Base-by-base conservation (phyloP, 1,140 invertebrate genomes). In the Anastatus disparis region DNA sequence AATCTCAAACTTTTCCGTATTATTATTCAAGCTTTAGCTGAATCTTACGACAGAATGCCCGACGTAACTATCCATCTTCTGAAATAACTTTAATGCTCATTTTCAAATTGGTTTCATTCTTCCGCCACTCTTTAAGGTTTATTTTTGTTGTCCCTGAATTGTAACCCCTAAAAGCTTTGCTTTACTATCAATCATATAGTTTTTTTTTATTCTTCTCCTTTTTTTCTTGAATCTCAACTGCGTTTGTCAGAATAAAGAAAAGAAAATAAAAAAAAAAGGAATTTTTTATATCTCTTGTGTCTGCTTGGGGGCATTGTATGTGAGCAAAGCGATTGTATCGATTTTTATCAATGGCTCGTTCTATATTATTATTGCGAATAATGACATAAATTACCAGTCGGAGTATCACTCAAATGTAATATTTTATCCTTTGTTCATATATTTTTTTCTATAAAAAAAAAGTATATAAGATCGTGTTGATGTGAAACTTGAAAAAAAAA, bases 161-260 rank as follows among this genome's bases (percentile, higher is more conserved):
- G n/a, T n/a, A n/a, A n/a, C 40, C 46, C 42, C 65, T 52, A 63
- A 72, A 72, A 63, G 56, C 42, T n/a, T 52, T 35, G 58, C 24
- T n/a, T n/a, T n/a, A 73, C 42, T 42, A 73, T 73, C 44, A 73
- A 69, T 73, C 61, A 69, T 73, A 48, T 17, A 31, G n/a, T n/a
- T n/a, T n/a, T n/a, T n/a, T n/a, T n/a, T n/a, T n/a, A n/a, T n/a
- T n/a, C n/a, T n/a, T n/a, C n/a, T n/a, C n/a, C n/a, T n/a, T n/a
- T n/a, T 52, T 2, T 29, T 61, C 66, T 66, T 46, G 65, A 58
- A 61, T 65, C 52, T 48, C 42, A 50, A 26, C 10, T 22, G n/a
- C 22, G 64, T n/a, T n/a, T n/a, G n/a, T n/a, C n/a, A n/a, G n/a
- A n/a, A n/a, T n/a, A n/a, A n/a, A n/a, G n/a, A n/a, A n/a, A n/a